Base-by-base conservation (phyloP, 2,113 vertebrate genomes). In the Bufo gargarizans region DNA sequence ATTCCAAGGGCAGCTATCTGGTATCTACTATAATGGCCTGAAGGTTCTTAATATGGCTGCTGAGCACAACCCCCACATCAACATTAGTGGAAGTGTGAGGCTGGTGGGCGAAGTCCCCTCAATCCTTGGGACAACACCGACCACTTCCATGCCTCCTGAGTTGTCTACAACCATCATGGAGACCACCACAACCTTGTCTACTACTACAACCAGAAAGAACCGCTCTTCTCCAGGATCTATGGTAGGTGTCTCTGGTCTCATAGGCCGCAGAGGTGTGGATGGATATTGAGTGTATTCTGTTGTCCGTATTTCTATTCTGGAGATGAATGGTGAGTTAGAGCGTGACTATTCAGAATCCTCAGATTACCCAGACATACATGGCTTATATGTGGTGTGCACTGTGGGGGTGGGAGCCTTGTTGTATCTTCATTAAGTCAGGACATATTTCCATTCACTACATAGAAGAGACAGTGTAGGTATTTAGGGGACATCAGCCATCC, bases 111-210 rank as follows among this genome's bases (percentile, higher is more conserved):
- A 99, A 88, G 96, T 98, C 89, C 97, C 97, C 49, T 95, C 95
- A 17, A 96, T 97, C 91, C 90, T 96, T 89, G 97, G 97, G 74
- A 96, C 95, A 0, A 96, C 97, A 0, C 97, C 97, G 77, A 98
- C 97, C 45, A 99, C 98, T 3, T 97, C 97, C 0, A 94, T 98
- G 90, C 98, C 98, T 0, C 97, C 97, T 0, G 98, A 99, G 94
- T 98, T 99, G 97, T 99, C 98, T 77, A 99, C 98, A 63, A 99
- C 98, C 55, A 97, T 99, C 80, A 98, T 99, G 91, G 98, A 99
- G 93, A 99, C 98, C 61, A 99, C 98, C 33, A 99, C 98, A 63
- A 99, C 98, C 0, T 95, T 99, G 93, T 98, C 98, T 0, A 99
- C 98, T 6, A 99, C 98, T 10, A 99, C 98, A 67, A 99, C 98